Evolutionary conservation across 1,140 invertebrate species (phyloP), one percentile per base, ranked within the genome.

Genomic region (Drosophila melanica): DNA sequence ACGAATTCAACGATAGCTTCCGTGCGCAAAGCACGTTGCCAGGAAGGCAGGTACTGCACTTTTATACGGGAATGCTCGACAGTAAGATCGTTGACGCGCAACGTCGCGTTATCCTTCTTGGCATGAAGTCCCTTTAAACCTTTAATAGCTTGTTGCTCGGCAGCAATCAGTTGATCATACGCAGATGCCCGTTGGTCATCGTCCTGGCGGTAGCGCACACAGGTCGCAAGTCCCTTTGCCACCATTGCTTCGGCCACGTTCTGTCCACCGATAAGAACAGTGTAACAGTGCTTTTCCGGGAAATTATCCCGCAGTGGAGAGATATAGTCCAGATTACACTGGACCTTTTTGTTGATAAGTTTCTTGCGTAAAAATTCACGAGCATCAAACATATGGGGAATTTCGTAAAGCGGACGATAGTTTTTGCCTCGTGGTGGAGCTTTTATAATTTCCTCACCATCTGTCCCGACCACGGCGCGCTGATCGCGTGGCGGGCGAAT

Each of bases 301-400:
- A 97, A 99, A 69, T 96, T 96, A 42, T 99, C 96, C 51, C 96
- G 96, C 4, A 98, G 96, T 12, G 98, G 98, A 90, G 99, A 99
- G 59, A 98, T 96, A 90, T 99, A 99, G 92, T 99, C 99, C 33
- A 99, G 95, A 39, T 95, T 95, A 5, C 99, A 96, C 87, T 97
- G 96, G 0, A 99, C 97, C 90, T 97, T 98, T 92, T 99, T 99
- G 3, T 98, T 98, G 90, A 99, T 97, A 0, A 99, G 93, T 92
- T 98, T 98, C 90, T 99, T 99, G 30, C 99, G 94, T 3, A 99
- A 93, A 91, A 98, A 99, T 93, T 99, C 99, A 68, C 99, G 94
- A 0, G 98, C 98, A 92, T 99, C 98, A 92, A 97, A 99, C 97
- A 99, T 98, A 94, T 96, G 98, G 6, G 98, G 98, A 84, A 99